Conservation (phyloP, 2,113 vertebrate genomes). For the Pteruthius melanotis region DNA sequence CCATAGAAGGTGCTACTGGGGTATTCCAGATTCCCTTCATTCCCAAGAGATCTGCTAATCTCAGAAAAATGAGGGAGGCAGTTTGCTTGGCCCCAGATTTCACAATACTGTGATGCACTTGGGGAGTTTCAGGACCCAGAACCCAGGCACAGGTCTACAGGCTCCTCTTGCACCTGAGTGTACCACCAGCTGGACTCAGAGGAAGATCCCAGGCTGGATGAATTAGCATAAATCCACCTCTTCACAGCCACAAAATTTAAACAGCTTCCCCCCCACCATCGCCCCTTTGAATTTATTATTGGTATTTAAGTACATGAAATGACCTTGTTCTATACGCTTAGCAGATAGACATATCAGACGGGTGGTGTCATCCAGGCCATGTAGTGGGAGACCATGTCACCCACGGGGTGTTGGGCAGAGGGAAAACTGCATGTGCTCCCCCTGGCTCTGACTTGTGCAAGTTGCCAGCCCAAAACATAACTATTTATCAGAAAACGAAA, state of each 20-base stretch:
- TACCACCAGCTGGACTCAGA: background rate
- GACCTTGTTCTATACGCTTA: background rate
- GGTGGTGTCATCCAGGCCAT: background rate
- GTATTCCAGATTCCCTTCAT: slow-evolving; percentile 28
- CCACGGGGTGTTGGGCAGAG: background rate
- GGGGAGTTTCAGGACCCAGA: background rate
- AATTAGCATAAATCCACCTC: background rate
- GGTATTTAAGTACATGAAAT: background rate
- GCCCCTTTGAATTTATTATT: background rate
- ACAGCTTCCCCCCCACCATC: accelerated
- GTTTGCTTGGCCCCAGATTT: background rate
- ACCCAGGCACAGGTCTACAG: background rate
- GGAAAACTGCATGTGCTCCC: accelerated
- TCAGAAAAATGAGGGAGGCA: background rate
- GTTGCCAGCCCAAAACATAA: background rate
- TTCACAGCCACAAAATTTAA: background rate
- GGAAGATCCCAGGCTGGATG: background rate
- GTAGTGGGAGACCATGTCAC: background rate
- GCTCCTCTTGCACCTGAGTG: background rate
- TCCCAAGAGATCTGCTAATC: slow-evolving; percentile 8
- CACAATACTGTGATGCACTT: background rate
- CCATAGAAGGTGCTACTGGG: slow-evolving; percentile 30
- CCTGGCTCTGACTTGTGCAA: background rate
- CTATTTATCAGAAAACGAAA: background rate
- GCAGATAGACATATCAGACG: background rate